Evolutionary conservation across 1,140 invertebrate genomes (phyloP), one percentile per base, ranked within the genome.

Genomic region (Neodiprion virginianus): DNA sequence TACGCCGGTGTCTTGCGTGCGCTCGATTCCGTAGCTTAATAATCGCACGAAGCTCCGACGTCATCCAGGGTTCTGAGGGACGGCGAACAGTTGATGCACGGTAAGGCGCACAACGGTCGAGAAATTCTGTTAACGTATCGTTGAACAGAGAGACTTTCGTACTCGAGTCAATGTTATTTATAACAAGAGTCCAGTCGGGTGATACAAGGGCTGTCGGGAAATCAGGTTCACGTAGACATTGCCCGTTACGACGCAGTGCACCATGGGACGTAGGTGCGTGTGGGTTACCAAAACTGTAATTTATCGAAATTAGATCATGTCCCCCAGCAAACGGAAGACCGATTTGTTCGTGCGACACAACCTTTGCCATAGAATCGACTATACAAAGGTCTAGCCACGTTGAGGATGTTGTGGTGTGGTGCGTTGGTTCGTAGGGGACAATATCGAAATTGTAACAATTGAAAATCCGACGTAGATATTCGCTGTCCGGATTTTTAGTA

Each of bases 51-150:
- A 72, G n/a, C 40, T 10, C 9, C 5, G 14, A 7, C 23, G 53
- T 61, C 71, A 72, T 72, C 71, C 71, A 72, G 10, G n/a, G 71
- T 17, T 7, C 50, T 8, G 71, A 12, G 4, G 71, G 71, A 12
- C 71, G 50, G 7, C 53, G 48, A 7, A 65, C 10, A 7, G 10
- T 23, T 8, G 40, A 8, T 8, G 14, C 12, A 0, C 21, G 71
- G 12, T n/a, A 65, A 61, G 71, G 71, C 47, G 71, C 71, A 23
- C n/a, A 23, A 9, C 7, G 8, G 11, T 72, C 71, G 7, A 65
- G 23, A 8, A 72, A 50, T 17, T 2, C 5, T 17, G 7, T 72
- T 5, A 72, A 53, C 10, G 48, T 9, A 28, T 17, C 47, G 53
- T 61, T 72, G 14, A 72, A 72, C 14, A 8, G 4, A 4, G n/a